Base-by-base conservation (phyloP, 1,140 invertebrate species). In the Diploscapter pachys region DNA sequence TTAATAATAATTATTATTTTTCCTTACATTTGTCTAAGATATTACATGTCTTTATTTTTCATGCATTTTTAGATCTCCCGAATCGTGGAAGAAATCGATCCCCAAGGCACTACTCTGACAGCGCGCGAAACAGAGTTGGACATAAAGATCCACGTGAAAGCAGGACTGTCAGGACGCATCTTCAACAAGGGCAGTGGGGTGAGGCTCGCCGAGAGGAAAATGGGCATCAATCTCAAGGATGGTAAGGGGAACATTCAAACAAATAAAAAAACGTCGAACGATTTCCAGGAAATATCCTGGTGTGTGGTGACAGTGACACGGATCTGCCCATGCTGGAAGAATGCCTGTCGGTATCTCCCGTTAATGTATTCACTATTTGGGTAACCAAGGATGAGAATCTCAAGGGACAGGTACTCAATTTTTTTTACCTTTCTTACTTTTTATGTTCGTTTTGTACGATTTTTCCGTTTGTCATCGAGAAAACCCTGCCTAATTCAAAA, bases 281-380 rank as follows among this genome's bases (percentile, higher is more conserved):
- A 53, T 72, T 63, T 6, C 52, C 52, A 65, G 83, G 84, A 61
- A 80, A 72, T 13, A 80, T 85, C 68, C 71, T 85, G 54, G 81
- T 85, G 11, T 86, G 83, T 71, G 83, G 83, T 48, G 83, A 86
- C 59, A 82, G 76, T 49, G 74, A 73, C n/a, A 85, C 84, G 50
- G 83, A 85, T 64, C 57, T 85, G 13, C 83, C 84, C n/a, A 86
- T 85, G 84, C 66, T 85, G 48, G 75, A 78, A 62, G 81, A 76
- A 48, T 85, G 83, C 63, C 68, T 85, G 51, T 71, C 76, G 8
- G 57, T 72, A 1, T 72, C 70, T 6, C 56, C 57, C 4, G 4
- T 50, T 8, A 74, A 68, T 56, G 84, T 86, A 5, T 86, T 78
- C 72, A 85, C 83, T 9, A 82, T 85, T 31, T 85, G 84, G 83